These are phyloP conservation scores for Cecropterus lyciades DNA, from an alignment of 1,140 invertebrate species.

Conservation along the genomic window DNA sequence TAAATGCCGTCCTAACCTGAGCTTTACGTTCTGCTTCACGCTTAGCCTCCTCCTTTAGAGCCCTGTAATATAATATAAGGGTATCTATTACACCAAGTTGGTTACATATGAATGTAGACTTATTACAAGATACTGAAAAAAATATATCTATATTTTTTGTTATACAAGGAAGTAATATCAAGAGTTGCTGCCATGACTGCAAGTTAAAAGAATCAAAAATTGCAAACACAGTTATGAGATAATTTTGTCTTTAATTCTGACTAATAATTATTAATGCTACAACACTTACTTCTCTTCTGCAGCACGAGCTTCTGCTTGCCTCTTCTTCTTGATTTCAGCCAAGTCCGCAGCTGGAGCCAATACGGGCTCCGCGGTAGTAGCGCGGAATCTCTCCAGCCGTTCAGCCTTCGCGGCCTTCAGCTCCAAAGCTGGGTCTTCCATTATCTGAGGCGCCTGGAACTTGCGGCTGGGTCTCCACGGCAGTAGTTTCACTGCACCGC, in stretches of 20 bases:
- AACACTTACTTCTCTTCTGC: constrained; percentile 86
- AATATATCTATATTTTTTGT: no score
- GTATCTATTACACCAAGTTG: no score
- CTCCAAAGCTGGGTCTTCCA: constrained; percentile 84
- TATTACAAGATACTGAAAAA: no score
- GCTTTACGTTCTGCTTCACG: constrained; percentile 76
- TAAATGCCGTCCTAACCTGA: constrained; percentile 58
- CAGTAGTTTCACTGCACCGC: constrained; percentile 85
- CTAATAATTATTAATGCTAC: neutral
- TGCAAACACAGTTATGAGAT: no score
- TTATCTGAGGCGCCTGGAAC: constrained; percentile 85
- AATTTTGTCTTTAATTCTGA: no score
- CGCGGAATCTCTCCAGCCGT: constrained; percentile 80
- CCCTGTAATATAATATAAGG: constrained; percentile 56
- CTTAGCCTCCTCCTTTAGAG: constrained; percentile 82
- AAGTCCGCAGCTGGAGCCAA: constrained; percentile 82
- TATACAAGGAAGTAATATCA: no score
- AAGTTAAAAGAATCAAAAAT: no score
- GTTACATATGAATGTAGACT: no score
- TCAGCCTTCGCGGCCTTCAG: constrained; percentile 85
- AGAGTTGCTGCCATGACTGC: no score
- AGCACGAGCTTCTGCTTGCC: constrained; percentile 85
- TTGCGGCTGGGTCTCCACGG: constrained; percentile 86
- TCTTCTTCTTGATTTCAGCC: constrained; percentile 85
- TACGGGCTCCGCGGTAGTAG: constrained; percentile 72